Evolutionary conservation across 1,140 invertebrate species (phyloP).

Genomic region (Drosophila pruinosa): DNA sequence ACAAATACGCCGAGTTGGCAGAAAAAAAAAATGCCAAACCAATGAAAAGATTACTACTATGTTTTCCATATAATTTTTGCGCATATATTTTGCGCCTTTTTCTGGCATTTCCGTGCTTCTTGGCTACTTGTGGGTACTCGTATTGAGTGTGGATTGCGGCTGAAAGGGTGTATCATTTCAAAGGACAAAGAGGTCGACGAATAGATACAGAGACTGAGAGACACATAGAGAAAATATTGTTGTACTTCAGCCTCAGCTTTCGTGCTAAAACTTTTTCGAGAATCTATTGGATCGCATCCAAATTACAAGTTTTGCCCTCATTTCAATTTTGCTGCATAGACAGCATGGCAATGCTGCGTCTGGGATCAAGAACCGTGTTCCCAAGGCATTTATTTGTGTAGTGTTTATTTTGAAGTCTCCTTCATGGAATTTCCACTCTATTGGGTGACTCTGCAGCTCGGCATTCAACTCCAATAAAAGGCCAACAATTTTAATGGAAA

Average conservation of each 20-base stretch:
- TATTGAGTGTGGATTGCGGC: slow-evolving; percentile 1
- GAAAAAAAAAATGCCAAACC: slow-evolving; percentile 13
- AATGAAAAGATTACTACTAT: slow-evolving; percentile 31
- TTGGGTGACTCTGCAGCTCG: neutral
- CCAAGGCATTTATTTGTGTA: neutral
- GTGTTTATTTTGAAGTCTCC: slow-evolving; percentile 18
- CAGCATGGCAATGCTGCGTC: slow-evolving; percentile 17
- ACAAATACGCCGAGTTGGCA: slow-evolving; percentile 34
- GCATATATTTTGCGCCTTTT: slow-evolving; percentile 58
- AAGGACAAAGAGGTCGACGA: slow-evolving; percentile 1
- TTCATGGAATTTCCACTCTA: slow-evolving; percentile 17
- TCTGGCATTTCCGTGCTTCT: slow-evolving; percentile 16
- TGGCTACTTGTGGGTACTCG: slow-evolving; percentile 1
- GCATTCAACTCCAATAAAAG: slow-evolving; percentile 10
- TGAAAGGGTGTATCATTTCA: neutral
- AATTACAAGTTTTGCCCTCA: slow-evolving; percentile 71
- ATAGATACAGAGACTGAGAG: slow-evolving; percentile 37
- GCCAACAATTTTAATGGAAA: slow-evolving; percentile 39
- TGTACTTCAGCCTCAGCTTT: slow-evolving; percentile 29
- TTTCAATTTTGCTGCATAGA: slow-evolving; percentile 58
- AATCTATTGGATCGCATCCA: slow-evolving; percentile 65
- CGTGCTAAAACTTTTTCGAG: slow-evolving; percentile 30
- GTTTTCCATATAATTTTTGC: slow-evolving; percentile 53
- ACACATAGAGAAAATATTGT: slow-evolving; percentile 42
- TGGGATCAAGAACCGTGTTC: neutral